Conservation (phyloP, 2,113 vertebrate genomes). For the Saimiri boliviensis region DNA sequence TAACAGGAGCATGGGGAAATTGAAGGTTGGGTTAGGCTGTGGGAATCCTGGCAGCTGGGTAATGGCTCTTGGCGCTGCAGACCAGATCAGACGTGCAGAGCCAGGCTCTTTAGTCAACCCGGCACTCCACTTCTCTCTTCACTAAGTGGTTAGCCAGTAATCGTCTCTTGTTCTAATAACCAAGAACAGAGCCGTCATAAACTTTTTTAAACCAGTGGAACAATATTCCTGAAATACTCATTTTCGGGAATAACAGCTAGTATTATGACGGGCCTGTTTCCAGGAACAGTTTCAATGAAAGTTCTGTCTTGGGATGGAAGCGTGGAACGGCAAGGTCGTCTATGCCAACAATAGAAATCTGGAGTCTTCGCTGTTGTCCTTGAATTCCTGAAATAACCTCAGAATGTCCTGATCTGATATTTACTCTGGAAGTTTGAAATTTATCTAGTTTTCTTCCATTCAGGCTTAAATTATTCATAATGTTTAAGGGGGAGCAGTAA, state of each 20-base stretch:
- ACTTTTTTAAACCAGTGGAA: not conserved
- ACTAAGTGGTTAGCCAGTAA: not conserved
- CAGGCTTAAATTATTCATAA: not conserved
- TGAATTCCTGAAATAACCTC: not conserved
- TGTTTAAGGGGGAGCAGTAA: not conserved
- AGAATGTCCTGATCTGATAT: slow-evolving; percentile 3
- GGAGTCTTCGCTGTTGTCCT: not conserved
- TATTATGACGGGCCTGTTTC: not conserved
- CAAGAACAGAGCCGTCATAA: not conserved
- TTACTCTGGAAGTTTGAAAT: slow-evolving; percentile 43
- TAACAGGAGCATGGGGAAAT: not conserved
- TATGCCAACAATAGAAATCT: not conserved
- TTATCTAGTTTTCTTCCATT: not conserved
- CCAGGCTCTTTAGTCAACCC: not conserved
- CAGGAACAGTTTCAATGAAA: not conserved
- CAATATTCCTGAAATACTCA: not conserved
- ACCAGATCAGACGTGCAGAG: fast-evolving
- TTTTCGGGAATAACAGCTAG: not conserved
- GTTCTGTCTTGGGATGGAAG: not conserved
- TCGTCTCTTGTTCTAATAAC: not conserved
- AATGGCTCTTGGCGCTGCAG: fast-evolving
- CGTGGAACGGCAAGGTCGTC: not conserved
- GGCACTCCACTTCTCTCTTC: not conserved
- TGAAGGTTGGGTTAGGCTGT: not conserved
- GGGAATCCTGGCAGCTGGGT: not conserved